A percentile compares a stretch with the other conserved stretches of the same genome.
Conservation (phyloP, 2,113 vertebrate genomes). For the Pterocles burchelli region DNA sequence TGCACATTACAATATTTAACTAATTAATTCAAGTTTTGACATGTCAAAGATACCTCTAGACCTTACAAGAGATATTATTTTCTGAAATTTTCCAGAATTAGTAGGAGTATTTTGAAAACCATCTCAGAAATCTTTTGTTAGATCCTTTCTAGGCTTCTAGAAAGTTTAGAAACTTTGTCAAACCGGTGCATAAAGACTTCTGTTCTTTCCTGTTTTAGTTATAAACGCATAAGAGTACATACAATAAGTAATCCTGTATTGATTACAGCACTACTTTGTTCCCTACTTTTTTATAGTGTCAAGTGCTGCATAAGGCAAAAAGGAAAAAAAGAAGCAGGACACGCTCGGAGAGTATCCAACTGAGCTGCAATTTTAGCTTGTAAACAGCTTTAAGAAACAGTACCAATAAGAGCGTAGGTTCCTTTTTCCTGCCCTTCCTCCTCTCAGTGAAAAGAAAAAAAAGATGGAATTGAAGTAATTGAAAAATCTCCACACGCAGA, state of each 20-base stretch:
- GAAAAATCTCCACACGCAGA: neutral
- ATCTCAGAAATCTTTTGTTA: neutral
- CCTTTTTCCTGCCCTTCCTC: neutral
- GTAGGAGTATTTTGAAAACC: neutral
- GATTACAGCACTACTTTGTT: neutral
- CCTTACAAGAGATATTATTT: neutral
- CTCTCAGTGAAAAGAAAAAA: neutral
- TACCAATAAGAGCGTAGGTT: neutral
- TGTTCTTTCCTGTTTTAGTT: neutral
- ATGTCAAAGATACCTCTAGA: neutral
- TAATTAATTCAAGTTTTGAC: neutral
- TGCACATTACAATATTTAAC: neutral
- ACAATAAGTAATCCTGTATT: neutral
- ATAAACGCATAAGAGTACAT: neutral
- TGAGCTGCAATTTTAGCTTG: neutral
- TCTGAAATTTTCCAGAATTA: neutral
- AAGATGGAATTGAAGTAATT: neutral
- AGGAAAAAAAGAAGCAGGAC: neutral
- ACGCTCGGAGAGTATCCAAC: neutral
- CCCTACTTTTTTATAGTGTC: neutral
- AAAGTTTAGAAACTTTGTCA: neutral
- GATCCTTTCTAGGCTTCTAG: neutral
- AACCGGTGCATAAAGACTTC: neutral
- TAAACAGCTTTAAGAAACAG: neutral
- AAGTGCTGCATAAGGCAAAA: neutral